These are phyloP conservation scores for Drosophila mayaguana DNA, from an alignment of 2,888 invertebrate species.

Conservation along the genomic window DNA sequence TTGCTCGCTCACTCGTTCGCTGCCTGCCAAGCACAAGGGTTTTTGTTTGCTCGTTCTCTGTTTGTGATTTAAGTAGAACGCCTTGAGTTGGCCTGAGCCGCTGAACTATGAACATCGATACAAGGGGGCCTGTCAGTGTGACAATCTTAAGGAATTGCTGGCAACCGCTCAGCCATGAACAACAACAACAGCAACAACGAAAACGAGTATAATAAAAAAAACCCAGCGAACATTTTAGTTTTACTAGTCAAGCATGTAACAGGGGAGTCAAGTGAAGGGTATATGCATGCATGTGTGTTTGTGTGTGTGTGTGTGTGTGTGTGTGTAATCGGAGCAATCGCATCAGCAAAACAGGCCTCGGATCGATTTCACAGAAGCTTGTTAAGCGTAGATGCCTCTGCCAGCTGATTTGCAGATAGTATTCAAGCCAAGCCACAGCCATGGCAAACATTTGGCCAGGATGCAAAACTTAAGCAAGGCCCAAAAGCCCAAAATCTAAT, in stretches of 20 bases:
- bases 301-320: constrained; percentile 16
- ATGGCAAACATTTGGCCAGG: constrained; percentile 15
- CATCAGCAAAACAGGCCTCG: constrained; percentile 44
- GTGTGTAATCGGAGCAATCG: constrained; percentile 59
- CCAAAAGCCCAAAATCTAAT: constrained; percentile 2
- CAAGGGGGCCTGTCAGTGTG: constrained; percentile 61
- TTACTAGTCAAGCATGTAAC: constrained; percentile 42
- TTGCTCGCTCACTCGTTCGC: constrained; percentile 51
- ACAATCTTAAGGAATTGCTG: constrained; percentile 64
- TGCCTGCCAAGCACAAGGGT: constrained; percentile 21
- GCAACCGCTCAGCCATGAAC: constrained; percentile 45
- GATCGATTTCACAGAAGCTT: constrained; percentile 66
- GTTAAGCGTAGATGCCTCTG: constrained; percentile 40
- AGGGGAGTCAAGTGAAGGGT: constrained; percentile 52
- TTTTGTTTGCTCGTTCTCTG: constrained; percentile 21
- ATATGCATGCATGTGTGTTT: background rate
- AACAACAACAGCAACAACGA: constrained; percentile 4
- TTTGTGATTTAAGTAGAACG: constrained; percentile 56
- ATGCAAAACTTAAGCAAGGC: constrained; percentile 30
- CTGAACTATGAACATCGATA: constrained; percentile 43
- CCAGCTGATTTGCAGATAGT: constrained; percentile 46
- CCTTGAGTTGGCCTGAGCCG: constrained; percentile 18
- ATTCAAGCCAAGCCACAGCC: constrained; percentile 14
- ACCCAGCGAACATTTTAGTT: constrained; percentile 41
- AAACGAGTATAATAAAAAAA: constrained; percentile 7